These are phyloP conservation scores for Anas platyrhynchos DNA, from an alignment of 2,113 vertebrate species.

Conservation along the genomic window DNA sequence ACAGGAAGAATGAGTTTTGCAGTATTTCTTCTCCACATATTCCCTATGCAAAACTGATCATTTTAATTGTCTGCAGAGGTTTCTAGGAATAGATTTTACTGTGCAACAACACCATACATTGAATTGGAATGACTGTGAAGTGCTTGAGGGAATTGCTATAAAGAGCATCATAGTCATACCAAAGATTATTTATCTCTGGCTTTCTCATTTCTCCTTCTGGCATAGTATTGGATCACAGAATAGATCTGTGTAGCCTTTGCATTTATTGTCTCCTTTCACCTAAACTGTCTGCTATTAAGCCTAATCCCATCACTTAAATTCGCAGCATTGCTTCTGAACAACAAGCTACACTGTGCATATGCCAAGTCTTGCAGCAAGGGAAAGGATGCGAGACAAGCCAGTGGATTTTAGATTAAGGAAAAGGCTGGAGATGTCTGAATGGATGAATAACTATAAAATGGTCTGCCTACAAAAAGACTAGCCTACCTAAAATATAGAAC, in stretches of 20 bases:
- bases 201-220: neutral
- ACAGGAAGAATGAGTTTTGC: neutral
- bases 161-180: neutral
- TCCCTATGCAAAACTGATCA: neutral
- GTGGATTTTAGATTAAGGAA: neutral
- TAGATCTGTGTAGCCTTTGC: neutral
- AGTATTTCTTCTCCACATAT: neutral
- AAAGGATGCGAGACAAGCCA: neutral
- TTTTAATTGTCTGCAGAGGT: slow-evolving; percentile 9
- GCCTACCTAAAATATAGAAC: neutral
- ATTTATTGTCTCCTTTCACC: neutral
- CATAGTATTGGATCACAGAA: neutral
- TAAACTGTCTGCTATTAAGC: neutral
- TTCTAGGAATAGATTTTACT: slow-evolving; percentile 14
- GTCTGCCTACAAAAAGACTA: neutral
- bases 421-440: neutral
- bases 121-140: neutral
- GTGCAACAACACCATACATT: neutral
- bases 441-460: neutral
- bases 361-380: neutral
- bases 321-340: neutral
- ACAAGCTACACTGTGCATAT: neutral
- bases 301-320: neutral
- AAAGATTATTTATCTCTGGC: slow-evolving; percentile 11
- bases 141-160: neutral